Percentiles rank a stretch among this genome's conserved stretches.
phyloP scores from a whole-genome alignment of 2,797 vertebrate species.

The Acrossocheilus fasciatus region DNA sequence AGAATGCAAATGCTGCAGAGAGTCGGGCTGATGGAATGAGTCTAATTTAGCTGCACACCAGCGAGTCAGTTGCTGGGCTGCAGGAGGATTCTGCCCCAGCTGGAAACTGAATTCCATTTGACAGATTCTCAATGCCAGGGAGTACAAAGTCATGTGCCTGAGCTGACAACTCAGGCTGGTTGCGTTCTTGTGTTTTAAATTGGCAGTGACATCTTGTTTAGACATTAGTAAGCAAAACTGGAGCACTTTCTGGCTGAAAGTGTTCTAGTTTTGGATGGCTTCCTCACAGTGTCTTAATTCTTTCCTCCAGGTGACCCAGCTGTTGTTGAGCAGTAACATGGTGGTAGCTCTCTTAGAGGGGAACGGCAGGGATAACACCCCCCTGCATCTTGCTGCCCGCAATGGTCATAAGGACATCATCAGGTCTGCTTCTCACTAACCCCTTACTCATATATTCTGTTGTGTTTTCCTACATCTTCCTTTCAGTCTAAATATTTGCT shows the following conservation, averaged over 20 bases:
- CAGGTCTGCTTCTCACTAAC: slow-evolving; percentile 73
- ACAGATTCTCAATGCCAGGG: slow-evolving; percentile 46
- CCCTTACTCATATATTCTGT: background rate
- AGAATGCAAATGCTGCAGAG: slow-evolving; percentile 48
- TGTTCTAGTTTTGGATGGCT: background rate
- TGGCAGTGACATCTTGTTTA: slow-evolving; percentile 21
- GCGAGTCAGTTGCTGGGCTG: slow-evolving; percentile 47
- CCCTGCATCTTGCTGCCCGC: slow-evolving; percentile 91
- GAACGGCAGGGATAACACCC: slow-evolving; percentile 93
- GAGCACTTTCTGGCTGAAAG: slow-evolving; percentile 16
- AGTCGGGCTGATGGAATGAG: slow-evolving; percentile 22
- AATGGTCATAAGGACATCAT: slow-evolving; percentile 95
- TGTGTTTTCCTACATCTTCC: background rate
- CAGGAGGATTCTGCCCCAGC: slow-evolving; percentile 40
- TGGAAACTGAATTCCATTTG: slow-evolving; percentile 43
- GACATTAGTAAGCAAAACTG: background rate
- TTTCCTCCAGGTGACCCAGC: slow-evolving; percentile 87
- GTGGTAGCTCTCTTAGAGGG: slow-evolving; percentile 91
- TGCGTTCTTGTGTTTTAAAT: slow-evolving; percentile 37
- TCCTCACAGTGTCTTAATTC: background rate
- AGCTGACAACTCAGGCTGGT: slow-evolving; percentile 41
- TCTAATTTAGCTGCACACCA: slow-evolving; percentile 51
- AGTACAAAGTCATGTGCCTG: slow-evolving; percentile 37
- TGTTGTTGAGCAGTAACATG: slow-evolving; percentile 94
- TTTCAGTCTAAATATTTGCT: background rate